phyloP scores from a whole-genome alignment of 2,888 invertebrate species.

The Poecilus cupreus region DNA sequence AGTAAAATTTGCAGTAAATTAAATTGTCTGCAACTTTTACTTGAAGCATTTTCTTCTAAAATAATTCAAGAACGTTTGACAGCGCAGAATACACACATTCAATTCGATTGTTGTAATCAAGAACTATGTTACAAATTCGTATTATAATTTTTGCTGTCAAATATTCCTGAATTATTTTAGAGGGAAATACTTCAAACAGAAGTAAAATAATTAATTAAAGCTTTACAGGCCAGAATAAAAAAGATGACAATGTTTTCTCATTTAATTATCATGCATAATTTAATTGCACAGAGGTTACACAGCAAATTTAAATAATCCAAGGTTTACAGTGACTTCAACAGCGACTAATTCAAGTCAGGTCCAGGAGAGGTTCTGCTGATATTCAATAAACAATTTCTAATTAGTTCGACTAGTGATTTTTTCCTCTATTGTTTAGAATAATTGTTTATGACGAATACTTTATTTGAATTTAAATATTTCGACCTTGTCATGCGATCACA shows the following conservation, averaged over 20 bases:
- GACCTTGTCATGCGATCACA: not conserved
- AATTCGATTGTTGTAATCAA: too few relatives aligned
- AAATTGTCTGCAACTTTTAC: too few relatives aligned
- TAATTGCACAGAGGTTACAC: not conserved
- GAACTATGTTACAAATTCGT: too few relatives aligned
- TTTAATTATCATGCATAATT: not conserved
- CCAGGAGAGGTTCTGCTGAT: not conserved
- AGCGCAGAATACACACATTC: too few relatives aligned
- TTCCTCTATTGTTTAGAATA: not conserved
- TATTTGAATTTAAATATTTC: not conserved
- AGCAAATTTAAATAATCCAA: not conserved
- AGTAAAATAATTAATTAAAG: too few relatives aligned
- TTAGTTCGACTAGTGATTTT: not conserved
- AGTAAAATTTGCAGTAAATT: too few relatives aligned
- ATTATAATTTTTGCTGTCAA: too few relatives aligned
- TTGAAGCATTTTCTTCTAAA: too few relatives aligned
- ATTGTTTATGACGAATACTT: not conserved
- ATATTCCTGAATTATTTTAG: too few relatives aligned
- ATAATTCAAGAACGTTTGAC: too few relatives aligned
- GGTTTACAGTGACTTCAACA: not conserved
- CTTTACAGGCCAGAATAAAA: too few relatives aligned
- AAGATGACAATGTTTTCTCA: not conserved
- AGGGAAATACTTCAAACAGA: too few relatives aligned
- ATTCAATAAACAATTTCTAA: not conserved
- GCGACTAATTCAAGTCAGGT: not conserved